Base-by-base conservation (phyloP, 2,113 vertebrate genomes). In the Hyla sarda region DNA sequence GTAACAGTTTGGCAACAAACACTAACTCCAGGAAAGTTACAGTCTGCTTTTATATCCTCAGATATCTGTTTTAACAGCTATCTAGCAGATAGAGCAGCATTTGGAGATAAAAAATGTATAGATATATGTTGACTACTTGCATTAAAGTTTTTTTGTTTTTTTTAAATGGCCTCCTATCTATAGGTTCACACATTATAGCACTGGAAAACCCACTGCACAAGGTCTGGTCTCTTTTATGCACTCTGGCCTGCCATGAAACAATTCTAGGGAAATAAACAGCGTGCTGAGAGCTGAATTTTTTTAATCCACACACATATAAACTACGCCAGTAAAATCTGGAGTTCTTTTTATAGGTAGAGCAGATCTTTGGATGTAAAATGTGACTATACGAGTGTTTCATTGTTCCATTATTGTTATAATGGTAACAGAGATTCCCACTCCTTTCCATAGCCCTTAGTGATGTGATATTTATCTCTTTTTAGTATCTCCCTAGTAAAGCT, bases 361-460 rank as follows among this genome's bases (percentile, higher is more conserved):
- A 65, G n/a, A 62, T 81, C 54, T 47, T 47, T 30, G 10, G 8
- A 23, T 58, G 34, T 58, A 58, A 58, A n/a, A 50, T 28, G 47
- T 50, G 45, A 47, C n/a, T 25, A 75, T 28, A 47, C 45, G 47
- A 25, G 28, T n/a, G 48, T 56, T 78, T 34, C 28, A 54, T 56
- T 78, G 75, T 54, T 25, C 30, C 19, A 79, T 79, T 58, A 58
- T n/a, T 58, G 52, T 58, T 79, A 37, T 54, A 58, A 48, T 30
- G 25, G 74, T 19, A 13, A 37, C 21, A 25, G 16, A 54, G 30
- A 5, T 12, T 8, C n/a, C 30, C n/a, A 17, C 19, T 8, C 28
- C 21, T 37, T 7, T 52, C 12, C 7, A 17, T 19, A 4, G 30
- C 17, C 37, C 45, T 48, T 28, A 34, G 17, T 34, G 37, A 52